Evolutionary conservation across 2,797 vertebrate species (phyloP), one percentile per base, ranked within the genome.

Genomic region (Xenentodon cancila): DNA sequence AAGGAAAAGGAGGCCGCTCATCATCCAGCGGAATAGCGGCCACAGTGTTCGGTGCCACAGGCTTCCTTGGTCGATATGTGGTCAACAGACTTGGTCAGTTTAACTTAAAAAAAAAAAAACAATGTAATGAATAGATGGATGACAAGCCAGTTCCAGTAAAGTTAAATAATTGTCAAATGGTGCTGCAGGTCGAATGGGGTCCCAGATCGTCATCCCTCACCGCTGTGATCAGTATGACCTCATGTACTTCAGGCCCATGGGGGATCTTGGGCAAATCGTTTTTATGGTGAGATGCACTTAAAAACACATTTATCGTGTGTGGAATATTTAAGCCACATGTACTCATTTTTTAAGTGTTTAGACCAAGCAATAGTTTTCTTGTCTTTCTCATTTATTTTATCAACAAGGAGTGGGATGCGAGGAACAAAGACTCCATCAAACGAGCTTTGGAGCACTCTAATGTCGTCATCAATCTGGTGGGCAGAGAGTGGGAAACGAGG

Each of bases 401-500:
- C 67, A 27, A 53, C 13, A 7, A 99, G 98, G 96, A 99, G 53
- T 99, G 97, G 97, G 89, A 98, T 47, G 78, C 89, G 0, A 94
- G 84, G 70, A 86, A 98, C 88, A 95, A 92, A 85, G 95, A 97
- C 54, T 95, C 96, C 44, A 97, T 94, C 75, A 90, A 82, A 77
- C 94, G 71, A 76, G 96, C 95, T 0, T 62, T 99, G 57, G 90
- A 96, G 57, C 84, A 96, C 86, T 99, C 97, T 52, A 93, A 95
- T 5, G 96, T 99, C 46, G 97, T 99, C 84, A 95, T 99, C 87
- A 99, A 99, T 64, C 93, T 99, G 40, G 86, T 99, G 68, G 97
- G 97, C 68, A 91, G 88, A 82, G 97, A 99, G 50, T 99, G 95
- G 95, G 97, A 99, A 90, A 99, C 97, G 1, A 95, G 82, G 97